Base-by-base conservation (phyloP, 2,113 vertebrate species). In the Rhea americana region DNA sequence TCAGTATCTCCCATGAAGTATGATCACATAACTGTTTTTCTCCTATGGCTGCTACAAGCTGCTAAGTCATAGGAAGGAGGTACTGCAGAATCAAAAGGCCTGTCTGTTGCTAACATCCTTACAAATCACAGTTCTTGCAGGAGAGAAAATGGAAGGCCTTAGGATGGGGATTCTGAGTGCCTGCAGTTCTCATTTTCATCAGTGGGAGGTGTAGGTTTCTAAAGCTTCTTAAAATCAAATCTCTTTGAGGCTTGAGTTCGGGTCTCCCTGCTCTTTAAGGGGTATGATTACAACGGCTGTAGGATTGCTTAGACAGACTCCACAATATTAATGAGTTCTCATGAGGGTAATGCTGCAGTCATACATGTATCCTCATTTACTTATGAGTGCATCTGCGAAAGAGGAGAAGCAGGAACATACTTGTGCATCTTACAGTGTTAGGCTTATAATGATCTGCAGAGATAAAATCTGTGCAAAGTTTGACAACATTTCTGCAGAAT, bases 141-240 rank as follows among this genome's bases (percentile, higher is more conserved):
- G 18, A 94, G 70, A 87, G 82, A 96, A 97, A 93, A 94, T 90
- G 90, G 93, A 92, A 96, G 89, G 78, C 55, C 80, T 67, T 32
- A 16, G 35, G 58, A 85, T 18, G 0, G 28, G 39, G 53, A 73
- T 26, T 56, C 18, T 1, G 32, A 72, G 61, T 32, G 66, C 75
- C 82, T 94, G 90, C 93, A 96, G 51, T 94, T 96, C 88, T 9
- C 28, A 10, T 74, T 81, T 70, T 56, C 75, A 62, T 78, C 95
- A 81, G 0, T 16, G 72, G 94, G 93, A 88, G 96, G 91, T 43
- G 95, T 8, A 86, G 47, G 92, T 79, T 87, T 70, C 63, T 32
- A 88, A 87, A 65, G 63, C 88, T 87, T 59, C 53, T 48, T 18
- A 37, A 74, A 90, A 32, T 15, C 47, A 14, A 77, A 48, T 62